A percentile compares a stretch with the other conserved stretches of the same genome.
Conservation (phyloP, 2,888 invertebrate species). For the Bruchidius siliquastri region DNA sequence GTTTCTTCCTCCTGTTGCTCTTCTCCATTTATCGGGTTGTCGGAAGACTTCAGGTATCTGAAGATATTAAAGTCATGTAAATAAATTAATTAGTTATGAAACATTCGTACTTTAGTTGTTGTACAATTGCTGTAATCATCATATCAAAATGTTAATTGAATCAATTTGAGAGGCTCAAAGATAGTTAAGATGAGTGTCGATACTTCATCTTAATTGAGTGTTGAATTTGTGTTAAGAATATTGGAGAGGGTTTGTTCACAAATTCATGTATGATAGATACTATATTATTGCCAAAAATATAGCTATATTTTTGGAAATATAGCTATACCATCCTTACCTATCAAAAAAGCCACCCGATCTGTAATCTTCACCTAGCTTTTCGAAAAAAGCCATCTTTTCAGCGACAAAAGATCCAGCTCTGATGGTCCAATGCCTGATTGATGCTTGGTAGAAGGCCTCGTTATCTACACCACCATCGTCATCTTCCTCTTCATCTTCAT, state of each 20-base stretch:
- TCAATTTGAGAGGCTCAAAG: too few relatives aligned
- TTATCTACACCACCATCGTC: slow-evolving; percentile 40
- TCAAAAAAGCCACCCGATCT: slow-evolving; percentile 45
- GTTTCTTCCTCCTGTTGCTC: slow-evolving; percentile 70
- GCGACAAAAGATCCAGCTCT: slow-evolving; percentile 76
- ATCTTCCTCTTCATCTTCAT: slow-evolving; percentile 25
- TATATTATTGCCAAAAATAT: too few relatives aligned
- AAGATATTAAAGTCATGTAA: neutral
- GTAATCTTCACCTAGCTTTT: slow-evolving; percentile 56
- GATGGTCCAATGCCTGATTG: slow-evolving; percentile 66
- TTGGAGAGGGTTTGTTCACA: too few relatives aligned
- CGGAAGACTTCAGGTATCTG: slow-evolving; percentile 56
- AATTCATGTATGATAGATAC: too few relatives aligned
- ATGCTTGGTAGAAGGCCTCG: slow-evolving; percentile 41
- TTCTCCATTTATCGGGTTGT: slow-evolving; percentile 43
- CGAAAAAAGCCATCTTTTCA: slow-evolving; percentile 72
- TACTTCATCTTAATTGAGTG: too few relatives aligned
- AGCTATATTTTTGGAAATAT: too few relatives aligned
- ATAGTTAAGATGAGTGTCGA: too few relatives aligned
- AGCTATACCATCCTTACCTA: slow-evolving; percentile 33
- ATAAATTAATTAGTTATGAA: too few relatives aligned
- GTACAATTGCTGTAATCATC: too few relatives aligned
- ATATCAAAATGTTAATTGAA: too few relatives aligned
- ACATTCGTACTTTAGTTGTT: too few relatives aligned
- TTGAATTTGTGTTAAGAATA: too few relatives aligned